Base-by-base conservation (phyloP, 2,113 vertebrate species). In the Epinephelus cyanopodus region DNA sequence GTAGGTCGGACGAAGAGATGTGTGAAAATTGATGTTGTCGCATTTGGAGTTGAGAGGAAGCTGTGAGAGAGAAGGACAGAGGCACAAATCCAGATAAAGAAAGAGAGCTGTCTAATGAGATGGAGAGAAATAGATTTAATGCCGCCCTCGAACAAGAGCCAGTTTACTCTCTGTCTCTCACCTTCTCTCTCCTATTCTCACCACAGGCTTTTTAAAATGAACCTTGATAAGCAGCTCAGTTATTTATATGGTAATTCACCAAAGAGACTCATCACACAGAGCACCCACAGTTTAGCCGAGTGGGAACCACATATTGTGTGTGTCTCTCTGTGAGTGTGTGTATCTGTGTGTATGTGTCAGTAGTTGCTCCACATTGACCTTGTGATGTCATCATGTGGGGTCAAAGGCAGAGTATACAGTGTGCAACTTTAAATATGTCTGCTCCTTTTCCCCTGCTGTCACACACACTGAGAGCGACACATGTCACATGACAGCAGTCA, bases 191-290 rank as follows among this genome's bases (percentile, higher is more conserved):
- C 42, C 42, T 56, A 2, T 71, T 84, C 70, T 58, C 45, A 75
- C 70, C 74, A 60, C 65, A 71, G 48, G 53, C 58, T 75, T 63
- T 82, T 82, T 61, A 33, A 81, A 87, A 62, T 45, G 61, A 85
- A 62, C 37, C 21, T 50, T 74, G 85, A 87, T 85, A 83, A 79
- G 80, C 68, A 77, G 66, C 21, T 56, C 71, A 76, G 73, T 88
- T 88, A 90, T 90, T 91, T 89, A 89, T 87, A 89, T 89, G 88
- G 78, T 82, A 89, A 89, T 87, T 79, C 82, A 79, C 56, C 70
- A 69, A 85, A 73, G 81, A 73, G 73, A 81, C 42, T 61, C 37
- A 82, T 48, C 64, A 80, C 19, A 68, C 60, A 65, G 73, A 62
- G 39, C 10, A 57, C 18, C 56, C 1, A 29, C 47, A 74, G 66